phyloP scores from a whole-genome alignment of 2,888 invertebrate species.

The Melanophora roralis region DNA sequence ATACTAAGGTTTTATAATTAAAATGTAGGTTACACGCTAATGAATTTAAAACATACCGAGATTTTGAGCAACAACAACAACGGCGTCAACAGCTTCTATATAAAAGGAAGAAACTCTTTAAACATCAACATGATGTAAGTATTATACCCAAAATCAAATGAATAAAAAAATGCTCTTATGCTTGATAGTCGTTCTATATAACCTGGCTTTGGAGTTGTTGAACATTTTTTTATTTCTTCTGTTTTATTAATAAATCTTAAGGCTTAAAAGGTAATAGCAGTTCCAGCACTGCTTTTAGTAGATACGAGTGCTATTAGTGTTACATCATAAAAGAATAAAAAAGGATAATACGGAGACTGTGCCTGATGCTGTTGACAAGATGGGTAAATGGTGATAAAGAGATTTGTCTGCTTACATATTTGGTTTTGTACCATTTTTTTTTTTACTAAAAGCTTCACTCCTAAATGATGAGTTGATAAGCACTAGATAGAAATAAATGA shows the following conservation, averaged over 20 bases:
- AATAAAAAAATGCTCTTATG: slow-evolving; percentile 20
- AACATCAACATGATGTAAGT: slow-evolving; percentile 8
- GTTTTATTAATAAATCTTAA: slow-evolving; percentile 45
- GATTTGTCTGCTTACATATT: background rate
- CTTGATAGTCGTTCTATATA: background rate
- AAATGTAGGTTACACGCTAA: slow-evolving; percentile 61
- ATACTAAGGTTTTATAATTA: slow-evolving; percentile 44
- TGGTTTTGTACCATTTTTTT: background rate
- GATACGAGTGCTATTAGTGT: background rate
- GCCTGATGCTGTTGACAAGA: background rate
- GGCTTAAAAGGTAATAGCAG: slow-evolving; percentile 14
- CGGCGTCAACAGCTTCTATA: background rate
- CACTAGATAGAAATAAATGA: slow-evolving; percentile 9
- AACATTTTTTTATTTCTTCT: background rate
- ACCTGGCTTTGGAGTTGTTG: slow-evolving; percentile 28
- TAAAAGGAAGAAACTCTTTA: slow-evolving; percentile 12
- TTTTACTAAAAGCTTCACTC: background rate
- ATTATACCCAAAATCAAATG: slow-evolving; percentile 27
- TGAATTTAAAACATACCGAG: slow-evolving; percentile 57
- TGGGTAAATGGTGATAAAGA: slow-evolving; percentile 9
- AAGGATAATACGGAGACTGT: background rate
- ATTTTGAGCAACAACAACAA: slow-evolving; percentile 29
- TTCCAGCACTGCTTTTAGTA: background rate
- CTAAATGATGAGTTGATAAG: background rate
- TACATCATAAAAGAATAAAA: background rate